Evolutionary conservation across 2,888 invertebrate species (phyloP), one percentile per base, ranked within the genome.

Genomic region (Agrilus mali): DNA sequence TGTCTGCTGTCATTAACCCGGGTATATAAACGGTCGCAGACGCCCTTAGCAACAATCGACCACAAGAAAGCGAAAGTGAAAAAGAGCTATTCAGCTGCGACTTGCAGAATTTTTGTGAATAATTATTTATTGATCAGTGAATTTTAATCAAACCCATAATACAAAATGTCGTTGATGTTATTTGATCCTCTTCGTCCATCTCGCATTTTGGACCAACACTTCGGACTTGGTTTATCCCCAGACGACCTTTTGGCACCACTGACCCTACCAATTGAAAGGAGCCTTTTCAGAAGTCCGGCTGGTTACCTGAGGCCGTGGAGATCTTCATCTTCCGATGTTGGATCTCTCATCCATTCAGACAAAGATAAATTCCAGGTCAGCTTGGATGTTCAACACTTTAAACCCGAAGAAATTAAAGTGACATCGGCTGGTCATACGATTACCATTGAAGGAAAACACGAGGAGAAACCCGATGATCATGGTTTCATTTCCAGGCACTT

Each of bases 401-500:
- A 72, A 10, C 86, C 86, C 0, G 75, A 78, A 7, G 86, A 87
- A 63, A 77, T 88, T 32, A 72, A 74, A 7, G 86, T 87, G 22
- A 86, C 85, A 62, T 71, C 80, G 0, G 83, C 83, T 8, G 77
- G 49, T 6, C 43, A 64, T 40, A 73, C 71, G 44, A 74, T 87
- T 20, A 72, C 78, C 40, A 72, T 84, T 12, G 82, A 86, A 61
- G 86, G 81, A 0, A 84, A 79, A 59, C 86, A 83, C 58, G 83
- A 84, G 54, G 78, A 86, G 49, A 80, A 79, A 53, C 74, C 75
- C 35, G 83, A 84, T 51, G 75, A 79, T 13, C 79, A 80, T 53
- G 86, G 86, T 0, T 80, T 73, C 61, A 77, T 85, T 8, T 77
- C 79, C 35, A 73, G 85, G 42, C 82, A 86, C 51, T 86, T 86